These are phyloP conservation scores for Xanthorhoe designata DNA, from an alignment of 2,888 invertebrate species.

Conservation along the genomic window DNA sequence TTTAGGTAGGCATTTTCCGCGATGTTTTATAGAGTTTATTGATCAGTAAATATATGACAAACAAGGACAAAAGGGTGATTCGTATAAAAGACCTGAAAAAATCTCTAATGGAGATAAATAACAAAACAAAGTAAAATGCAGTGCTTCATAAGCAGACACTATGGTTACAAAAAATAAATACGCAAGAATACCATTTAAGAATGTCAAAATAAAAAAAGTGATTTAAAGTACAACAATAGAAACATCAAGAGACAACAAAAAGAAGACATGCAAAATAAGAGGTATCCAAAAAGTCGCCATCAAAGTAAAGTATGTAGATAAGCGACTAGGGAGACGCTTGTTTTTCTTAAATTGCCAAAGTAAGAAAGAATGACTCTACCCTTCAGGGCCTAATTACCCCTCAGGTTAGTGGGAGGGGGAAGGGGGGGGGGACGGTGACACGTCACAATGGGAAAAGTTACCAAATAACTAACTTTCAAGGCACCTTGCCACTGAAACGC, in stretches of 20 bases:
- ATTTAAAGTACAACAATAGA: background rate
- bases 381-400: slow-evolving; percentile 62
- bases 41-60: slow-evolving; percentile 2
- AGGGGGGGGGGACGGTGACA: slow-evolving; percentile 50
- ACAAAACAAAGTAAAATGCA: too few relatives aligned
- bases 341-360: slow-evolving; percentile 58
- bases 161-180: too few relatives aligned
- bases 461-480: slow-evolving; percentile 65
- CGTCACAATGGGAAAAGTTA: slow-evolving; percentile 74
- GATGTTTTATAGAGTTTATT: slow-evolving; percentile 10
- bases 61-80: background rate
- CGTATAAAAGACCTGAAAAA: background rate
- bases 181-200: too few relatives aligned
- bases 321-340: slow-evolving; percentile 42
- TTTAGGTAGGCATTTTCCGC: slow-evolving; percentile 12
- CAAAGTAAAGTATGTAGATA: slow-evolving; percentile 27
- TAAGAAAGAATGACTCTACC: slow-evolving; percentile 49
- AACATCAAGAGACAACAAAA: background rate
- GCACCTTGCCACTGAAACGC: slow-evolving; percentile 42
- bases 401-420: slow-evolving; percentile 26
- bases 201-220: background rate
- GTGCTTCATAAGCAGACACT: too few relatives aligned
- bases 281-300: slow-evolving; percentile 11
- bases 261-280: slow-evolving; percentile 5
- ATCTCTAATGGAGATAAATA: too few relatives aligned